Percentiles rank a stretch among this genome's conserved stretches.
Conservation (phyloP, 2,888 invertebrate genomes). For the Hyposoter dolosus region DNA sequence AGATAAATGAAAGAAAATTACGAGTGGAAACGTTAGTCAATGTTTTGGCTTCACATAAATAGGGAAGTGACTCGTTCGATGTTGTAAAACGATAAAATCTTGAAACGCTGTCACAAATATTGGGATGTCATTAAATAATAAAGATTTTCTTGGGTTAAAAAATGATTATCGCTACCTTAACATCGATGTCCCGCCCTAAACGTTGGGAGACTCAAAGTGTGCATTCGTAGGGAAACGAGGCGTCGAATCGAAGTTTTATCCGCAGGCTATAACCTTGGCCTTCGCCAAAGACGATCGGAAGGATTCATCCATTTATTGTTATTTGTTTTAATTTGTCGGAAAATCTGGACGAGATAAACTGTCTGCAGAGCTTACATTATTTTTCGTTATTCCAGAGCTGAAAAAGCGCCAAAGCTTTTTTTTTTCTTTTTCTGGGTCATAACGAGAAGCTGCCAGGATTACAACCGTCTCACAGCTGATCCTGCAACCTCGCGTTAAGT, state of each 20-base stretch:
- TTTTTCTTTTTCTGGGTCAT: slow-evolving; percentile 65
- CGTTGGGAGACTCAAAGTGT: slow-evolving; percentile 13
- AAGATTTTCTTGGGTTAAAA: not conserved
- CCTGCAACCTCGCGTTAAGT: slow-evolving; percentile 28
- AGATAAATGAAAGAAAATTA: not conserved
- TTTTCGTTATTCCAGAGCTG: slow-evolving; percentile 24
- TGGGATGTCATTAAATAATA: not conserved
- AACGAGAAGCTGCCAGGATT: slow-evolving; percentile 52
- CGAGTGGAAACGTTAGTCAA: not conserved
- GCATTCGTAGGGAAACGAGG: slow-evolving; percentile 8
- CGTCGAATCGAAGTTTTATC: slow-evolving; percentile 22
- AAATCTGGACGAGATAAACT: not conserved
- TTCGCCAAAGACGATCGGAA: slow-evolving; percentile 58
- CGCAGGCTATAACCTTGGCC: slow-evolving; percentile 65
- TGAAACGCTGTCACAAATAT: not conserved
- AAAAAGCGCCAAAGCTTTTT: slow-evolving; percentile 50
- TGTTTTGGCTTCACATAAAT: not conserved
- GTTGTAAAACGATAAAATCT: not conserved
- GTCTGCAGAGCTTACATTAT: slow-evolving; percentile 6
- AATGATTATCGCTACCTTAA: slow-evolving; percentile 8
- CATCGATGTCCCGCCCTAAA: slow-evolving; percentile 45
- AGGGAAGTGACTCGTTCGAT: not conserved
- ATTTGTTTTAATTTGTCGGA: not conserved
- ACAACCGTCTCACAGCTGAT: slow-evolving; percentile 62
- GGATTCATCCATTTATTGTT: slow-evolving; percentile 20